phyloP scores from a whole-genome alignment of 2,888 invertebrate genomes.

The Idaea dimidiata region DNA sequence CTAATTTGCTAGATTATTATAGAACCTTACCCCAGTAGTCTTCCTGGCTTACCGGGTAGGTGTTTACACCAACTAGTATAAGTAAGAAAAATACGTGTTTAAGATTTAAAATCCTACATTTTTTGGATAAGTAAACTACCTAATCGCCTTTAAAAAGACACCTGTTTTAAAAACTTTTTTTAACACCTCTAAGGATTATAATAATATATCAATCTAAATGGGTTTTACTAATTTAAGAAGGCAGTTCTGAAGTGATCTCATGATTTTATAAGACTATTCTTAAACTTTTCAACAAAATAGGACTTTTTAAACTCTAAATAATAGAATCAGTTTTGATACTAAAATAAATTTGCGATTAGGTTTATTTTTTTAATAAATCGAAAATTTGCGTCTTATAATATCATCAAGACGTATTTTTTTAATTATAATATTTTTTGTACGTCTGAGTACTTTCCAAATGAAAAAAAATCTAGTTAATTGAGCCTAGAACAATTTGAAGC shows the following conservation, averaged over 20 bases:
- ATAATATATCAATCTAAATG: neutral
- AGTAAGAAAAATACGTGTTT: neutral
- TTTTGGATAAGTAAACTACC: neutral
- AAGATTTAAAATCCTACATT: neutral
- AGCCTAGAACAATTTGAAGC: neutral
- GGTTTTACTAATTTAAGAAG: neutral
- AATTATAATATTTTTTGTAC: neutral
- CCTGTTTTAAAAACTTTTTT: neutral
- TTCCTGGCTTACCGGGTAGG: slow-evolving; percentile 26
- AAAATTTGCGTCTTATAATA: neutral
- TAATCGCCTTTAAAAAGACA: neutral
- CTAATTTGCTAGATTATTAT: neutral
- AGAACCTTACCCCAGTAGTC: slow-evolving; percentile 22
- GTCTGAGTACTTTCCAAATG: neutral
- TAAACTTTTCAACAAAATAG: too few species aligned
- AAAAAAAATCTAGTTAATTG: neutral
- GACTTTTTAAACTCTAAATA: neutral
- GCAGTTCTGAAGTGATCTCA: neutral
- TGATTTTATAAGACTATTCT: too few species aligned
- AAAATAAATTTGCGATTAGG: neutral
- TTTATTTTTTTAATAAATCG: neutral
- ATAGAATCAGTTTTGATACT: neutral
- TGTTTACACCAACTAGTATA: neutral
- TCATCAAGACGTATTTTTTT: neutral
- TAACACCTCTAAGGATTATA: too few species aligned